phyloP scores from a whole-genome alignment of 1,140 invertebrate species.

The Bicyclus anynana region DNA sequence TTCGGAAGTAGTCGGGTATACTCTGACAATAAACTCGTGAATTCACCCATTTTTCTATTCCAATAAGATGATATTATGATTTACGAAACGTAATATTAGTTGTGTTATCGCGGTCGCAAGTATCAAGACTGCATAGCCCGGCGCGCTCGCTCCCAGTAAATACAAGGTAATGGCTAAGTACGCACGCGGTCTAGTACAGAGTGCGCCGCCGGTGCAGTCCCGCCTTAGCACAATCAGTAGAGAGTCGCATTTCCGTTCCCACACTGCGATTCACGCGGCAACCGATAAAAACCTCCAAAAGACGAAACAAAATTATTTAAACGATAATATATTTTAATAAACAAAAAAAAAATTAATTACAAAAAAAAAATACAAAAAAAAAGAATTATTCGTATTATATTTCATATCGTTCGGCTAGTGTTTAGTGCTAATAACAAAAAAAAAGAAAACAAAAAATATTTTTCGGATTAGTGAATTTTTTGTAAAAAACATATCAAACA shows the following conservation, averaged over 20 bases:
- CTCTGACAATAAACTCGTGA: no score
- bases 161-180: constrained; percentile 77
- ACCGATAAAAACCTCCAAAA: constrained; percentile 64
- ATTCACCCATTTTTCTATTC: no score
- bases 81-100: constrained; percentile 10
- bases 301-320: constrained; percentile 48
- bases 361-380: constrained; percentile 13
- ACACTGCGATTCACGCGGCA: constrained; percentile 55
- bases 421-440: constrained; percentile 31
- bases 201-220: constrained; percentile 67
- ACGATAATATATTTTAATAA: constrained; percentile 55
- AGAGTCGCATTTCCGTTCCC: constrained; percentile 70
- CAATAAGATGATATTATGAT: no score
- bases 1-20: no score
- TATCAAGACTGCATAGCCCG: constrained; percentile 50
- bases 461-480: constrained; percentile 66
- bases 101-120: constrained; percentile 32
- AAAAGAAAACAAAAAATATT: constrained; percentile 42
- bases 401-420: constrained; percentile 72
- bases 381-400: constrained; percentile 21
- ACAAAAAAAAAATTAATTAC: constrained; percentile 7
- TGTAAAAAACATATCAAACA: constrained; percentile 69
- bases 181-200: constrained; percentile 70
- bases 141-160: constrained; percentile 62
- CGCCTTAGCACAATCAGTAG: constrained; percentile 71